Base-by-base conservation (phyloP, 1,140 invertebrate genomes). In the Caligus rogercresseyi region DNA sequence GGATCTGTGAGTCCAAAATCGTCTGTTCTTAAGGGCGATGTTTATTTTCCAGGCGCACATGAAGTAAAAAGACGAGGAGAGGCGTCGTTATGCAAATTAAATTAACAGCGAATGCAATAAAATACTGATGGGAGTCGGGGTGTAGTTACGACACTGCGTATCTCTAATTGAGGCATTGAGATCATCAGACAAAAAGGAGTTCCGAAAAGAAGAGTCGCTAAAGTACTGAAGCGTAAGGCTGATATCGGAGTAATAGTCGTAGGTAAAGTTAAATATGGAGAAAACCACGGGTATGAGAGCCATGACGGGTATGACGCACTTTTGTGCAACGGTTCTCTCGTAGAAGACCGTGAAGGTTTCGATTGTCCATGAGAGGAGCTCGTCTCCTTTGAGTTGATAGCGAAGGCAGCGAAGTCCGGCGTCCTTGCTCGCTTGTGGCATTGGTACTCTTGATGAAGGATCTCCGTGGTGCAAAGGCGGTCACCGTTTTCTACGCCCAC, bases 331-430 rank as follows among this genome's bases (percentile, higher is more conserved):
- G 18, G 57, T 60, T 26, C 26, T 25, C 7, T 43, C 26, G 26
- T 60, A 60, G 26, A 60, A 60, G n/a, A 60, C 25, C 16, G 57
- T 60, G 16, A 60, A 60, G 1, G 57, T 60, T 60, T 60, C 57
- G 51, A 60, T 60, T 14, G 57, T 60, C 57, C 57, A 60, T n/a
- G 18, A 18, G 24, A 60, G 26, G 2, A 60, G 26, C 16, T 60
- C 57, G 26, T 60, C 57, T 24, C 57, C 57, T 26, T 18, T 53
- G 16, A 60, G 24, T 60, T 60, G 57, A 24, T 25, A 31, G 18
- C 57, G 25, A 18, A 60, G 21, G 24, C 57, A 60, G 19, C 25
- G 21, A 24, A 60, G 26, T 15, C 57, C 57, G 14, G n/a, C 24
- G 7, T 60, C 25, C 43, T 43, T 60, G 24, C 25, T 25, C n/a